Evolutionary conservation across 2,888 invertebrate genomes (phyloP).

Genomic region (Hofmannophila pseudospretella): DNA sequence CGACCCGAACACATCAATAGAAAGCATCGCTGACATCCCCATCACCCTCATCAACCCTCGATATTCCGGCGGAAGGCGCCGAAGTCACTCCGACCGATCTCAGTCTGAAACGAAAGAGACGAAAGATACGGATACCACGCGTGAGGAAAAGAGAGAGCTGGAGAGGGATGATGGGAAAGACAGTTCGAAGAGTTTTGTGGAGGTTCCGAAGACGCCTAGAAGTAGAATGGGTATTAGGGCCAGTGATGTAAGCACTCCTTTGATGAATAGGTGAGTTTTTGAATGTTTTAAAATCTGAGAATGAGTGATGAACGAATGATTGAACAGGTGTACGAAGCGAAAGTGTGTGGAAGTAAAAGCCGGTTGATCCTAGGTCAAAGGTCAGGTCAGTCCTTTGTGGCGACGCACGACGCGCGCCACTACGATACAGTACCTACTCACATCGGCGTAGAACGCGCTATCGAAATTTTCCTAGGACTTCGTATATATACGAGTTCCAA

Average conservation of each 20-base stretch:
- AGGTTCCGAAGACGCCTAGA: slow-evolving; percentile 43
- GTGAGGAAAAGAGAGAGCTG: slow-evolving; percentile 8
- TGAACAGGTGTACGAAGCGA: too few species aligned
- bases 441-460: too few species aligned
- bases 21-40: slow-evolving; percentile 67
- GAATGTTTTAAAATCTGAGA: too few species aligned
- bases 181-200: slow-evolving; percentile 11
- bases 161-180: background rate
- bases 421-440: too few species aligned
- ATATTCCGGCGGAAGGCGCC: slow-evolving; percentile 37
- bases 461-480: too few species aligned
- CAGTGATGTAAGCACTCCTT: slow-evolving; percentile 37
- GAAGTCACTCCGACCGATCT: background rate
- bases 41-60: slow-evolving; percentile 60
- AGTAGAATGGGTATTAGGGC: slow-evolving; percentile 45
- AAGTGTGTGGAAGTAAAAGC: too few species aligned
- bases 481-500: too few species aligned
- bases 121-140: background rate
- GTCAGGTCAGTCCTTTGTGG: too few species aligned
- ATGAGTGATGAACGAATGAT: too few species aligned
- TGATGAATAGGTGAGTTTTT: slow-evolving; percentile 38
- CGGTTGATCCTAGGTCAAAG: too few species aligned
- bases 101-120: background rate
- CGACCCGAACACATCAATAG: slow-evolving; percentile 61
- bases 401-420: too few species aligned